Conservation (phyloP, 2,888 invertebrate genomes). For the Pollenia griseotomentosa region DNA sequence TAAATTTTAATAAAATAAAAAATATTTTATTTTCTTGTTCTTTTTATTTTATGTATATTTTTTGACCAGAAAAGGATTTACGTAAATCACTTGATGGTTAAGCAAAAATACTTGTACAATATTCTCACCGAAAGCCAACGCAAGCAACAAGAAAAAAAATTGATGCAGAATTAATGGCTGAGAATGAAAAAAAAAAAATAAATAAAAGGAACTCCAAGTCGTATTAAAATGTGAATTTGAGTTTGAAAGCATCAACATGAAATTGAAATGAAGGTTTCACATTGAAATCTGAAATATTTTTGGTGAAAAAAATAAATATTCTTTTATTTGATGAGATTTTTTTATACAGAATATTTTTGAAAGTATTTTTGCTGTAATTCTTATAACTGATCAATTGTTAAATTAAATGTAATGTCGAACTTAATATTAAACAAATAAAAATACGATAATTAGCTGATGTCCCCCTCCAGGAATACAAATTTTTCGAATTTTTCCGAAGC, state of each 20-base stretch:
- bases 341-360: background rate
- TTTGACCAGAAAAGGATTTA: conserved; percentile 71
- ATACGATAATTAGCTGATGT: too few species aligned
- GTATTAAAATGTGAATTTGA: conserved; percentile 36
- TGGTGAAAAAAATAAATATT: background rate
- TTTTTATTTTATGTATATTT: conserved; percentile 56
- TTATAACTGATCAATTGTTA: too few species aligned
- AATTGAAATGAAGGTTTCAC: conserved; percentile 42
- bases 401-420: too few species aligned
- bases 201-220: background rate
- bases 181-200: conserved; percentile 1
- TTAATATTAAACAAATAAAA: too few species aligned
- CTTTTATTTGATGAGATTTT: conserved; percentile 10
- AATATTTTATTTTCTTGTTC: conserved; percentile 74
- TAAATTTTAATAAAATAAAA: conserved; percentile 83
- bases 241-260: conserved; percentile 55
- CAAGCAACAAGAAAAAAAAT: conserved; percentile 36
- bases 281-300: conserved; percentile 29
- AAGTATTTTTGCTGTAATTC: too few species aligned
- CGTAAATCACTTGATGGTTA: conserved; percentile 74
- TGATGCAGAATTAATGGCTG: conserved; percentile 60
- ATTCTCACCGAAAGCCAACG: conserved; percentile 67
- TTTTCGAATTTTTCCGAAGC: too few species aligned
- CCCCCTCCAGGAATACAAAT: too few species aligned
- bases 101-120: conserved; percentile 66